Percentiles rank a stretch among this genome's conserved stretches.
Evolutionary conservation across 2,888 invertebrate species (phyloP).

Genomic region (Cynaeus angustus): DNA sequence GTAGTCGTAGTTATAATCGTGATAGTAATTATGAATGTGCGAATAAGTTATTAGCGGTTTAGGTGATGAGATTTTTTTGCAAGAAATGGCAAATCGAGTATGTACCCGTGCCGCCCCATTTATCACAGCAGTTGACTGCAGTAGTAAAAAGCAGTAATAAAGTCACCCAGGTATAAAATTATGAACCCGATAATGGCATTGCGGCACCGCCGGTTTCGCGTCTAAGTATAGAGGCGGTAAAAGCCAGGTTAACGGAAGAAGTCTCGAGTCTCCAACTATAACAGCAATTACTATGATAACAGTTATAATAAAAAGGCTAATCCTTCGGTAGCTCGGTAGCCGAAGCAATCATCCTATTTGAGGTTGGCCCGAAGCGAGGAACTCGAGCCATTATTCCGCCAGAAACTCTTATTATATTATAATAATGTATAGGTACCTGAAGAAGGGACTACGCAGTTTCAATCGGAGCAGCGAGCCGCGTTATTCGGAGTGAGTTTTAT

Average conservation of each 20-base stretch:
- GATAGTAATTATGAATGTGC: constrained; percentile 23
- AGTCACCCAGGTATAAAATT: constrained; percentile 50
- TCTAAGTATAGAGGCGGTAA: constrained; percentile 39
- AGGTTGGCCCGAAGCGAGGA: constrained; percentile 38
- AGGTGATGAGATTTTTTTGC: constrained; percentile 12
- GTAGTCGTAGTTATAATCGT: constrained; percentile 7
- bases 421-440: constrained; percentile 31
- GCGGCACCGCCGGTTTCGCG: constrained; percentile 35
- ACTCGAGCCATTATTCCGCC: constrained; percentile 38
- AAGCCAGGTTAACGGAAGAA: constrained; percentile 37
- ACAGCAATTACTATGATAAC: constrained; percentile 47
- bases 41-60: constrained; percentile 17
- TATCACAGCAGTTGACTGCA: constrained; percentile 46
- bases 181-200: constrained; percentile 46
- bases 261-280: constrained; percentile 34
- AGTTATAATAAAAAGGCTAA: constrained; percentile 46
- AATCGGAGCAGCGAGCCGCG: constrained; percentile 31
- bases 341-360: constrained; percentile 44
- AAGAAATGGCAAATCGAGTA: constrained; percentile 30
- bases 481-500: constrained; percentile 47
- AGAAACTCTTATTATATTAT: constrained; percentile 24
- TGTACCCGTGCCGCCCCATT: constrained; percentile 37
- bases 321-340: constrained; percentile 44
- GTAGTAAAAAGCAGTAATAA: constrained; percentile 49
- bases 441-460: constrained; percentile 28